Percentiles rank a stretch among this genome's conserved stretches.
phyloP scores from a whole-genome alignment of 2,888 invertebrate species.

The Vannuccia rotundouncinata region DNA sequence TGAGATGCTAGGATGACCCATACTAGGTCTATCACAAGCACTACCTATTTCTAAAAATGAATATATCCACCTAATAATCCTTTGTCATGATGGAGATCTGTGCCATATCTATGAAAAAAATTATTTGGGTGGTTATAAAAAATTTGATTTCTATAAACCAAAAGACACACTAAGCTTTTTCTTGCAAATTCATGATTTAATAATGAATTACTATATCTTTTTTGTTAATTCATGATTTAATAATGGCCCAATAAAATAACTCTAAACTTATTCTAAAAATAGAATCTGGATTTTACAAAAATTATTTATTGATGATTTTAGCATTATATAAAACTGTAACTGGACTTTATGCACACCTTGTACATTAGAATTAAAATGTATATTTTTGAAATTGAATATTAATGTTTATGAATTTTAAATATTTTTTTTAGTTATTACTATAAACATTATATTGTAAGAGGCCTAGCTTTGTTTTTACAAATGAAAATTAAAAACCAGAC shows the following conservation, averaged over 20 bases:
- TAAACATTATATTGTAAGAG: too few species aligned
- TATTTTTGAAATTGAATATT: too few species aligned
- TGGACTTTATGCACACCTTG: too few species aligned
- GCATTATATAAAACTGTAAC: too few species aligned
- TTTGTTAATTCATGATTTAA: background rate
- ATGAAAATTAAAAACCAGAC: too few species aligned
- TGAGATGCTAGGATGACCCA: background rate
- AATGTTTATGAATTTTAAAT: too few species aligned
- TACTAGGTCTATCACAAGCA: background rate
- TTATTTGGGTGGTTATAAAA: background rate
- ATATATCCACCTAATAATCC: background rate
- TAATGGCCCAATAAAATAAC: background rate
- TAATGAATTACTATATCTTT: background rate
- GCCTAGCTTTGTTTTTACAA: too few species aligned
- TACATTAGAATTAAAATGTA: too few species aligned
- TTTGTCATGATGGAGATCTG: background rate
- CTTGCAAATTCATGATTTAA: background rate
- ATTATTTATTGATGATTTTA: too few species aligned
- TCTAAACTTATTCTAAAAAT: background rate
- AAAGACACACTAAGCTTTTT: background rate
- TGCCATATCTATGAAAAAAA: background rate
- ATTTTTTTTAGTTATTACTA: too few species aligned
- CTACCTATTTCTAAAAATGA: background rate
- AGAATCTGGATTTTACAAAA: too few species aligned
- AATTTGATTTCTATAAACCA: background rate